phyloP scores from a whole-genome alignment of 1,140 invertebrate genomes.

The Carposina sasakii region DNA sequence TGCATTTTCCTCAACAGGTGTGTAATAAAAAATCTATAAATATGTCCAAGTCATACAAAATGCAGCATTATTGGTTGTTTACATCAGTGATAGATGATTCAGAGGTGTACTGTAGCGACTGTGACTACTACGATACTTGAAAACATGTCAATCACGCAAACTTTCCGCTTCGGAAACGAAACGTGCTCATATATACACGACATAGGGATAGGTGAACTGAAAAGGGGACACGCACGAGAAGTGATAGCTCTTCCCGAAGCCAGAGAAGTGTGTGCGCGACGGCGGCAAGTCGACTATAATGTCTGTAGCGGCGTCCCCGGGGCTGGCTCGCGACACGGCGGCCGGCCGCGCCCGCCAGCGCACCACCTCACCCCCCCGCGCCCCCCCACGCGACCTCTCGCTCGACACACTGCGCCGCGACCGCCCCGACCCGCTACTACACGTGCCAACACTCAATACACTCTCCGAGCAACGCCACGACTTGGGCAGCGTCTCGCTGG shows the following conservation, averaged over 20 bases:
- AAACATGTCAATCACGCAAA: too few relatives aligned
- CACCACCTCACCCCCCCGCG: slow-evolving; percentile 47
- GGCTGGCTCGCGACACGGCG: slow-evolving; percentile 67
- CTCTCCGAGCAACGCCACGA: slow-evolving; percentile 65
- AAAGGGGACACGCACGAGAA: slow-evolving; percentile 72
- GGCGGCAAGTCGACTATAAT: slow-evolving; percentile 60
- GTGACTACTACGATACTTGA: too few relatives aligned
- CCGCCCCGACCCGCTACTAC: slow-evolving; percentile 37
- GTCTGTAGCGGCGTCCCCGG: slow-evolving; percentile 57
- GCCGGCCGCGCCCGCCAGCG: slow-evolving; percentile 59
- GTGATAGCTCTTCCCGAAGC: slow-evolving; percentile 70
- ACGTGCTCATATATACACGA: slow-evolving; percentile 57
- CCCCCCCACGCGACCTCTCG: slow-evolving; percentile 29
- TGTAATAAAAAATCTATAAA: too few relatives aligned
- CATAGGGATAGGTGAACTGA: slow-evolving; percentile 66
- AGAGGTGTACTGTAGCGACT: too few relatives aligned
- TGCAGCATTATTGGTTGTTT: too few relatives aligned
- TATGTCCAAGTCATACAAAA: too few relatives aligned
- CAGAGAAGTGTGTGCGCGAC: slow-evolving; percentile 63
- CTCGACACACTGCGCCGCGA: slow-evolving; percentile 50
- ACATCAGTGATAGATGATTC: too few relatives aligned
- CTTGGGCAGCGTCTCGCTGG: slow-evolving; percentile 57
- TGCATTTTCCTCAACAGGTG: too few relatives aligned
- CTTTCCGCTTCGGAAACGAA: too few relatives aligned
- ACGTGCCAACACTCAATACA: slow-evolving; percentile 44